Percentiles rank a stretch among this genome's conserved stretches.
phyloP scores from a whole-genome alignment of 2,888 invertebrate genomes.

The Drepana falcataria region DNA sequence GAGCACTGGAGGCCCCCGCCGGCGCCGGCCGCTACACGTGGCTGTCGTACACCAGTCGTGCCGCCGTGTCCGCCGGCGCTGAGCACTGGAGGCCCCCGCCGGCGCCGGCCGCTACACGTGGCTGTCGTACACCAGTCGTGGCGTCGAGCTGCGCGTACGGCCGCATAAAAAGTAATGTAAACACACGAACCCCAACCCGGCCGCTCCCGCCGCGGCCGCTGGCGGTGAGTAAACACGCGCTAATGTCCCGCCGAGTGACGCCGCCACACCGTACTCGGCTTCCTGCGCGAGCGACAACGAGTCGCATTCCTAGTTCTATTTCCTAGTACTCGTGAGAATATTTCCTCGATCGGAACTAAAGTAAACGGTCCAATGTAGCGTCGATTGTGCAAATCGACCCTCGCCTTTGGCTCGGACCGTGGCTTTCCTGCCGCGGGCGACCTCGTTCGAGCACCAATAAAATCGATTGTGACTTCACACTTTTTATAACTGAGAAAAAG shows the following conservation, averaged over 20 bases:
- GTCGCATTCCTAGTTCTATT: no score
- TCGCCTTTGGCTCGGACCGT: conserved; percentile 15
- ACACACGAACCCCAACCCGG: conserved; percentile 14
- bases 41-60: conserved; percentile 5
- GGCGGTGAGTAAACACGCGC: conserved; percentile 10
- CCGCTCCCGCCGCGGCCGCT: conserved; percentile 10
- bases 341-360: conserved; percentile 6
- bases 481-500: conserved; percentile 6
- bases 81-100: no score
- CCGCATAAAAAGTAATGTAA: conserved; percentile 6
- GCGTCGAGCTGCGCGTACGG: conserved; percentile 10
- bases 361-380: conserved; percentile 7
- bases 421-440: conserved; percentile 18
- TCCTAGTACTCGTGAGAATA: conserved; percentile 1
- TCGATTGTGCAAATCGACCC: conserved; percentile 19
- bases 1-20: no score
- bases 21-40: neutral
- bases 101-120: neutral
- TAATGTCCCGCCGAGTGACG: conserved; percentile 2
- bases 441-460: conserved; percentile 9
- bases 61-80: no score
- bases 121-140: conserved; percentile 1
- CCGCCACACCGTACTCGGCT: neutral
- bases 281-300: no score
- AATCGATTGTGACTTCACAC: conserved; percentile 14